Evolutionary conservation across 2,113 vertebrate genomes (phyloP).

Genomic region (Sturnira hondurensis): DNA sequence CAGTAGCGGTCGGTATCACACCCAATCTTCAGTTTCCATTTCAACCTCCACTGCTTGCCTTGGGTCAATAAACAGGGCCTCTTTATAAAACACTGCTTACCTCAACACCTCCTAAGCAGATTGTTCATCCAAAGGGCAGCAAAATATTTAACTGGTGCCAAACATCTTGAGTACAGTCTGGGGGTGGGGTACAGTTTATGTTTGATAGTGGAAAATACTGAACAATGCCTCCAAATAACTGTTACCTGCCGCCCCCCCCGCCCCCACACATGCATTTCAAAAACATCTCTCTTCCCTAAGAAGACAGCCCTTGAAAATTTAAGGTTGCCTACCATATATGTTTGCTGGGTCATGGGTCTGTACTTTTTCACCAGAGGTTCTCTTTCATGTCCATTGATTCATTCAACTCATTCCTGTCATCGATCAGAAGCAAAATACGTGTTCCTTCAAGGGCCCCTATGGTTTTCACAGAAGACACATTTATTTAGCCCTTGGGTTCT

Average conservation of each 20-base stretch:
- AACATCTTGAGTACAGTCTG: conserved; percentile 49
- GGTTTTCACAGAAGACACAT: not conserved
- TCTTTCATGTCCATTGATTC: not conserved
- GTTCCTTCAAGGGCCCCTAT: not conserved
- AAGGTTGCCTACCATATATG: not conserved
- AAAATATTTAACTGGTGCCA: conserved; percentile 29
- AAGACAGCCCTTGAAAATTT: conserved; percentile 26
- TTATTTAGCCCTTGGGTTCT: not conserved
- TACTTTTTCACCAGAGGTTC: conserved; percentile 19
- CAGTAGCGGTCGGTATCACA: not conserved
- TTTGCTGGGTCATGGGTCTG: not conserved
- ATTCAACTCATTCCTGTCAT: not conserved
- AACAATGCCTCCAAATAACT: not conserved
- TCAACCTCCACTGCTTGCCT: not conserved
- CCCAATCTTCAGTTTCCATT: not conserved
- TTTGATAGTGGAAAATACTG: conserved; percentile 42
- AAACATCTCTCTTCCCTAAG: not conserved
- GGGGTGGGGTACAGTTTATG: conserved; percentile 20
- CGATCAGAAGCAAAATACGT: not conserved
- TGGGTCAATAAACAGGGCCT: not conserved
- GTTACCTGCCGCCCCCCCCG: fast-evolving
- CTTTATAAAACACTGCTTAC: conserved; percentile 4
- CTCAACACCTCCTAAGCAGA: not conserved
- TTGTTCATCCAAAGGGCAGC: not conserved
- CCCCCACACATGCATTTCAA: not conserved